Evolutionary conservation across 2,888 invertebrate species (phyloP), one percentile per base, ranked within the genome.

Genomic region (Yponomeuta cagnagella): DNA sequence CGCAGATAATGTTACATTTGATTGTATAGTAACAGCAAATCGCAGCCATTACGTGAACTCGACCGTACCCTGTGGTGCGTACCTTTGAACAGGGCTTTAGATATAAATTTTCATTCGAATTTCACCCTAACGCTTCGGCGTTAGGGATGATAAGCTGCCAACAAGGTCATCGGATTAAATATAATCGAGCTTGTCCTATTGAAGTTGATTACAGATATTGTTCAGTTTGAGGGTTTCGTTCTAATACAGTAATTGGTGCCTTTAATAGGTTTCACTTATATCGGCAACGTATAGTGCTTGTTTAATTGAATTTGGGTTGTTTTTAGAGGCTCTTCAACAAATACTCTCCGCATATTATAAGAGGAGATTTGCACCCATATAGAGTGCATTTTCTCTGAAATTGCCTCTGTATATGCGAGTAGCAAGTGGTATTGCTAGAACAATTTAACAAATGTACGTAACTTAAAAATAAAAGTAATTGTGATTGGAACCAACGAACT

Each of bases 1-100:
- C 75, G 67, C 74, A 79, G 79, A 82, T 81, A 79, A 79, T 79
- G 76, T 77, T 77, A 79, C 79, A 76, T 78, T 81, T 84, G 82
- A 86, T 86, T 85, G 84, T 43, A 43, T 43, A 43, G 43, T 83
- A 84, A 82, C 79, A 78, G 82, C 79, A 81, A 85, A 85, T 86
- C 83, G 81, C 78, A 72, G 73, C 77, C 74, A 84, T 84, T 82
- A 82, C 43, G 72, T 76, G 77, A 76, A 78, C 33, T 33, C 10
- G 65, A 77, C 80, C 77, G 71, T 69, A 71, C 71, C 67, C 70
- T 72, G 65, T 65, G n/a, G 65, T 64, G 64, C 64, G 23, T 30
- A 65, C 65, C 30, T 65, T 65, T 65, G 65, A 65, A 33, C 31
- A 6, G 10, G 9, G 43, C 43, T 43, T 43, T 43, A 8, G 43